A percentile compares a stretch with the other conserved stretches of the same genome.
Evolutionary conservation across 2,888 invertebrate species (phyloP).

Genomic region (Ophioninae sp.): DNA sequence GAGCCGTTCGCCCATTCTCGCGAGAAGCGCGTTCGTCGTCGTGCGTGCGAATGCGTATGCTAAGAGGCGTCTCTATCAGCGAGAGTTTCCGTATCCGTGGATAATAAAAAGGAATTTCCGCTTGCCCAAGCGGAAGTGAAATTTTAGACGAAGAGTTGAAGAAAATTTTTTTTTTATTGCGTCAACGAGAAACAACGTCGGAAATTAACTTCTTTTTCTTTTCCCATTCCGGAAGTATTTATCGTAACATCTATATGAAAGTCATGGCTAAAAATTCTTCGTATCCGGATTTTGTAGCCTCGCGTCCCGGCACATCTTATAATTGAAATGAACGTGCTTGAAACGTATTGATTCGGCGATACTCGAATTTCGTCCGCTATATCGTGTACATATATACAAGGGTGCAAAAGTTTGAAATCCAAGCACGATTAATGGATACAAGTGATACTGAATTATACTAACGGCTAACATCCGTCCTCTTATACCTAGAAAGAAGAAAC

Average conservation of each 20-base stretch:
- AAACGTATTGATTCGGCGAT: conserved; percentile 22
- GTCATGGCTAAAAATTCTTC: conserved; percentile 48
- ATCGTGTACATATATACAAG: conserved; percentile 31
- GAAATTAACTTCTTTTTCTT: background rate
- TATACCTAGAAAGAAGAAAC: background rate
- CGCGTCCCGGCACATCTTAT: conserved; percentile 19
- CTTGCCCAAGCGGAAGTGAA: conserved; percentile 10
- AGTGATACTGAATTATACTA: conserved; percentile 60
- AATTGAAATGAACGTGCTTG: conserved; percentile 33
- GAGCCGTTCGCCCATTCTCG: conserved; percentile 82
- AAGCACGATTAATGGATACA: conserved; percentile 52
- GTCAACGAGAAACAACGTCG: conserved; percentile 11
- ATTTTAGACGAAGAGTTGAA: background rate
- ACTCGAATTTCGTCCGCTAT: conserved; percentile 38
- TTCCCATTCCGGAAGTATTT: conserved; percentile 24
- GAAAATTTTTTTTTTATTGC: background rate
- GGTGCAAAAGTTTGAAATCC: conserved; percentile 19
- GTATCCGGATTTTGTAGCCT: conserved; percentile 47
- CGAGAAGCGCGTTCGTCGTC: conserved; percentile 88
- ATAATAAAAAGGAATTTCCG: conserved; percentile 9
- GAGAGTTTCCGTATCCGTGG: conserved; percentile 17
- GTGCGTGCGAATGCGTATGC: conserved; percentile 89
- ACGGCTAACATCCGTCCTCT: conserved; percentile 29
- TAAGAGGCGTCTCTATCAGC: conserved; percentile 71
- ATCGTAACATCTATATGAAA: conserved; percentile 23